These are phyloP conservation scores for Triops cancriformis DNA, from an alignment of 1,140 invertebrate species.

Conservation along the genomic window DNA sequence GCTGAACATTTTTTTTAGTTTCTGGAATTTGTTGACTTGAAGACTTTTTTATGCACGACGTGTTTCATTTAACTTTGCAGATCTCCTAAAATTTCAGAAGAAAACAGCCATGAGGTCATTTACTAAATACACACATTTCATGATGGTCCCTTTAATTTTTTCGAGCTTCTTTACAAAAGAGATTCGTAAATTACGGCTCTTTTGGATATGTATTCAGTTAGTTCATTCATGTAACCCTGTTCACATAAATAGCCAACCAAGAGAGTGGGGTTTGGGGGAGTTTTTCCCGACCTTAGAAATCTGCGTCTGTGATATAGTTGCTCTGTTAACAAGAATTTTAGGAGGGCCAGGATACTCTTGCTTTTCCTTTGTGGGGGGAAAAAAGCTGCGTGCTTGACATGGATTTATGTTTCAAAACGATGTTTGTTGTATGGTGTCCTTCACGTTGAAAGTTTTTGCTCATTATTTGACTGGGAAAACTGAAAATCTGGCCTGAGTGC, in stretches of 20 bases:
- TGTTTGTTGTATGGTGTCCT: neutral
- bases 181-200: neutral
- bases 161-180: neutral
- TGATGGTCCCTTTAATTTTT: neutral
- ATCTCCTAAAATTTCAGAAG: neutral
- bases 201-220: neutral
- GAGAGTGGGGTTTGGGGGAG: neutral
- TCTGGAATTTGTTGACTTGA: too few species aligned
- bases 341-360: neutral
- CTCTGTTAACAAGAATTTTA: neutral
- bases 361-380: neutral
- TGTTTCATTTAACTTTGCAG: neutral
- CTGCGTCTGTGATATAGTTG: neutral
- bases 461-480: neutral
- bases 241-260: neutral
- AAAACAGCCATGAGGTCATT: neutral
- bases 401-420: neutral
- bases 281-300: neutral
- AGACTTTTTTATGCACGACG: too few species aligned
- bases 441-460: neutral
- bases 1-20: too few species aligned
- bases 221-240: neutral
- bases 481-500: neutral
- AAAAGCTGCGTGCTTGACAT: neutral
- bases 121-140: neutral